Conservation (phyloP, 2,888 invertebrate species). For the Apamea monoglypha region DNA sequence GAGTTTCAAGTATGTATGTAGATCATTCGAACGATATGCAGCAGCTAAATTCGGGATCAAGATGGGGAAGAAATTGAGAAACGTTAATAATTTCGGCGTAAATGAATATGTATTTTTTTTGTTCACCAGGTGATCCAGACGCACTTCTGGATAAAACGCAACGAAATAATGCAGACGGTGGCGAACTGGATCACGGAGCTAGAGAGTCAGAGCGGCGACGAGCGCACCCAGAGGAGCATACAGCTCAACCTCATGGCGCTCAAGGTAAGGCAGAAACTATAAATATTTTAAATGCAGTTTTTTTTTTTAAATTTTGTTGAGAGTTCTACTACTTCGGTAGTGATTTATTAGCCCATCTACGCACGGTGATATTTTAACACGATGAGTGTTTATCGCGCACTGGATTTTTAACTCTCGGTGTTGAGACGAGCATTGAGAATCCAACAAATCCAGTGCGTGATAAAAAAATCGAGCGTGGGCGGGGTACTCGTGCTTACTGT, state of each 20-base stretch:
- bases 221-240: conserved; percentile 94
- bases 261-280: conserved; percentile 75
- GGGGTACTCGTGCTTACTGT: neutral
- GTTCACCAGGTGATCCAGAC: conserved; percentile 94
- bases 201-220: conserved; percentile 94
- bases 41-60: neutral
- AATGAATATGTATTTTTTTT: conserved; percentile 1
- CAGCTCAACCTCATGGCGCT: conserved; percentile 93
- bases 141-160: conserved; percentile 98
- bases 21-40: neutral
- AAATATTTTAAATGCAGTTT: neutral
- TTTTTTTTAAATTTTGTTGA: too few relatives aligned
- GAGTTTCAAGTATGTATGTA: too few relatives aligned
- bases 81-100: neutral
- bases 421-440: too few relatives aligned
- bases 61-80: neutral
- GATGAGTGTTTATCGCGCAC: too few relatives aligned
- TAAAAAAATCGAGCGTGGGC: neutral
- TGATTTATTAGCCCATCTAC: neutral
- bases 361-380: neutral
- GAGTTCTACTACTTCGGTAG: neutral
- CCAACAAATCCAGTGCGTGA: neutral
- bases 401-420: neutral
- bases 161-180: conserved; percentile 96
- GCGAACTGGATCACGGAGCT: conserved; percentile 97